These are phyloP conservation scores for Eueides isabella DNA, from an alignment of 1,140 invertebrate species.

Conservation along the genomic window DNA sequence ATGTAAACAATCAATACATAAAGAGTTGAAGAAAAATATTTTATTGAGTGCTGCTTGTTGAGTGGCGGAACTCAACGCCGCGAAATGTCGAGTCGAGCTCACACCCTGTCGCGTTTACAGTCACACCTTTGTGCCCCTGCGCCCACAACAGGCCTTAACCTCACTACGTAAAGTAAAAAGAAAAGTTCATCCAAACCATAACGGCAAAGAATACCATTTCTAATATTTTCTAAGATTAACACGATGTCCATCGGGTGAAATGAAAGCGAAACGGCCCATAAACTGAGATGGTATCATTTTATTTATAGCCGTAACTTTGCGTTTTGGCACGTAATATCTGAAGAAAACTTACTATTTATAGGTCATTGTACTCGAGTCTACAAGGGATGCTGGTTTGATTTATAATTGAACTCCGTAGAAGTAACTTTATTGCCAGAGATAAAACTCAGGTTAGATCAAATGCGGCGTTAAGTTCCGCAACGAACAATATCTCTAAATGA, in stretches of 20 bases:
- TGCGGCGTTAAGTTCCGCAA: not conserved
- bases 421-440: too few species aligned
- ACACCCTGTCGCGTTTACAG: too few species aligned
- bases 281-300: slow-evolving; percentile 36
- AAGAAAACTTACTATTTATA: slow-evolving; percentile 23
- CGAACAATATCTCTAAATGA: not conserved
- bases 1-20: not conserved
- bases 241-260: slow-evolving; percentile 34
- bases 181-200: too few species aligned
- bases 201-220: slow-evolving; percentile 6
- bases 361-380: not conserved
- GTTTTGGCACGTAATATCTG: slow-evolving; percentile 26
- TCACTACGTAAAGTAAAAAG: too few species aligned
- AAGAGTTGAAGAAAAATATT: not conserved
- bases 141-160: too few species aligned
- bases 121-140: too few species aligned
- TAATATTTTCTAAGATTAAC: slow-evolving; percentile 17
- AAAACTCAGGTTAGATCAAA: not conserved
- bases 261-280: slow-evolving; percentile 40
- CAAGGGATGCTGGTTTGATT: too few species aligned
- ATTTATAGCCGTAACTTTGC: slow-evolving; percentile 32
- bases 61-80: too few species aligned
- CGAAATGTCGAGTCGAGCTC: too few species aligned
- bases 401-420: too few species aligned
- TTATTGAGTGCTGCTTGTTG: too few species aligned